phyloP scores from a whole-genome alignment of 2,797 vertebrate species.

The Gymnothorax javanicus region DNA sequence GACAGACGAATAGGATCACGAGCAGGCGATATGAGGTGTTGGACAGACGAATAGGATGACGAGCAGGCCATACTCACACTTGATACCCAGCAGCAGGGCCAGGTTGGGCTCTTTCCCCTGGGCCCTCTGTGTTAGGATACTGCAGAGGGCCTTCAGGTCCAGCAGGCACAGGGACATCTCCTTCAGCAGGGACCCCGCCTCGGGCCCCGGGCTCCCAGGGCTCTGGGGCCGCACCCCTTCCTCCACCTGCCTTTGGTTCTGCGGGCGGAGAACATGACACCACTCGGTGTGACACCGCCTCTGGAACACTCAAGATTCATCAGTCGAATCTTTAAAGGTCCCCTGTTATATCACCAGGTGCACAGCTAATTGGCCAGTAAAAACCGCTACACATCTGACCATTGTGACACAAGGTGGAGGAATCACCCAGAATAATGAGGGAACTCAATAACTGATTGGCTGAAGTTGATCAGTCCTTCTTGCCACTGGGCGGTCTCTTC shows the following conservation, averaged over 20 bases:
- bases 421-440: too few relatives aligned
- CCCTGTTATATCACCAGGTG: not conserved
- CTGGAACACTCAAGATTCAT: not conserved
- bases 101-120: slow-evolving; percentile 95
- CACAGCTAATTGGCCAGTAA: too few relatives aligned
- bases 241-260: slow-evolving; percentile 77
- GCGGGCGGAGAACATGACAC: slow-evolving; percentile 12
- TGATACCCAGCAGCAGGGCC: slow-evolving; percentile 90
- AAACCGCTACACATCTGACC: too few relatives aligned
- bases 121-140: slow-evolving; percentile 88
- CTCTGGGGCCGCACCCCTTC: slow-evolving; percentile 51
- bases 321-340: too few relatives aligned
- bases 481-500: too few relatives aligned
- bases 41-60: too few relatives aligned
- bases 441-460: too few relatives aligned
- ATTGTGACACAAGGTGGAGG: too few relatives aligned
- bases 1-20: too few relatives aligned
- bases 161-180: slow-evolving; percentile 92
- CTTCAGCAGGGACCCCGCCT: slow-evolving; percentile 81
- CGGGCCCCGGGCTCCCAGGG: slow-evolving; percentile 56
- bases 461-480: too few relatives aligned
- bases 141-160: slow-evolving; percentile 91
- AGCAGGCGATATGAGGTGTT: too few relatives aligned
- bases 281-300: not conserved
- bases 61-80: slow-evolving; percentile 75